Conservation (phyloP, 2,888 invertebrate species). For the Deroplatys truncata region DNA sequence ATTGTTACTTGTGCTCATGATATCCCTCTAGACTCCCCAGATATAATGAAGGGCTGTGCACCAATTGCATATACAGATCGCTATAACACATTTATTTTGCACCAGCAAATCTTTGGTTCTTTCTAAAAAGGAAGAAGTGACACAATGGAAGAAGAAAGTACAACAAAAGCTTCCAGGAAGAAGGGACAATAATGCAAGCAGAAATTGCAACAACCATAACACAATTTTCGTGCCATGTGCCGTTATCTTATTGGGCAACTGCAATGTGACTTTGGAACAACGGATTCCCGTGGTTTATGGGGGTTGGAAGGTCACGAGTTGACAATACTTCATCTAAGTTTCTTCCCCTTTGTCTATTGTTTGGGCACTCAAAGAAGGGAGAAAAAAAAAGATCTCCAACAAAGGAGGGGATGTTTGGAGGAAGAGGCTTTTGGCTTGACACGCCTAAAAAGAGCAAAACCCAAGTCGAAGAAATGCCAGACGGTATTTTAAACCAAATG, state of each 20-base stretch:
- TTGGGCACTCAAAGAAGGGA: neutral
- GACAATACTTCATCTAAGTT: slow-evolving; percentile 10
- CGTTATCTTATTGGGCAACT: neutral
- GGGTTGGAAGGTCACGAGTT: neutral
- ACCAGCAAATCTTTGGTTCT: too few relatives aligned
- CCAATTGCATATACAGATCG: too few relatives aligned
- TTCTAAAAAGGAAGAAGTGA: too few relatives aligned
- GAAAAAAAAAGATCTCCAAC: neutral
- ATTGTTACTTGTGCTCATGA: too few relatives aligned
- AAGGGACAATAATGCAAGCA: neutral
- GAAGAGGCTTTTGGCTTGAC: neutral
- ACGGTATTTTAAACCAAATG: neutral
- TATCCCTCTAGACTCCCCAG: too few relatives aligned
- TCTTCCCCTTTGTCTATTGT: slow-evolving; percentile 1
- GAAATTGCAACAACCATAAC: neutral
- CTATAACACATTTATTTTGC: too few relatives aligned
- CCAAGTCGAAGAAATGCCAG: neutral
- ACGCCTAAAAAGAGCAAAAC: neutral
- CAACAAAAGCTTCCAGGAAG: neutral
- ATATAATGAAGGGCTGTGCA: too few relatives aligned
- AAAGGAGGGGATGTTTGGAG: neutral
- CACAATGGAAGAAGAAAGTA: neutral
- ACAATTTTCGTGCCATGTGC: neutral
- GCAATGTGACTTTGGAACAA: neutral
- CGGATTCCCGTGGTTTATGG: neutral